Conservation (phyloP, 2,113 vertebrate genomes). For the Meles meles region DNA sequence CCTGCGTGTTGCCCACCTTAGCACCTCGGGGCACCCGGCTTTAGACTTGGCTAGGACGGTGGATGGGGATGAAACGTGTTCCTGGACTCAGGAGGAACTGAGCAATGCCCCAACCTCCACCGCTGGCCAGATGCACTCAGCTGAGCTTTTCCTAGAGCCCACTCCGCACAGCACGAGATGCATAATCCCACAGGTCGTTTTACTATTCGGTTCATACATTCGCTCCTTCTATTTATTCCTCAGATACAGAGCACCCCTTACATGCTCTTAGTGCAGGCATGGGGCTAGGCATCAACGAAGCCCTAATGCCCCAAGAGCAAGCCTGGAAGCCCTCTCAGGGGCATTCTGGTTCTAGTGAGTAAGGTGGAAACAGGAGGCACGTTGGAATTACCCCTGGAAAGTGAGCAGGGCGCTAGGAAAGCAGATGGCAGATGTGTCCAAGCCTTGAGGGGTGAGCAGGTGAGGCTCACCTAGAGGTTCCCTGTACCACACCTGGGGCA, state of each 20-base stretch:
- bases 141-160: not conserved
- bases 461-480: not conserved
- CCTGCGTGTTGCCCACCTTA: not conserved
- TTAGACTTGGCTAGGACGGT: not conserved
- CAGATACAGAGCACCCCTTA: not conserved
- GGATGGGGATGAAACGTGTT: not conserved
- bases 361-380: not conserved
- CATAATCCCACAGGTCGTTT: not conserved
- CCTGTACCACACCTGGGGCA: not conserved
- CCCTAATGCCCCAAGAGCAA: not conserved
- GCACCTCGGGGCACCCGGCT: not conserved
- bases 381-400: not conserved
- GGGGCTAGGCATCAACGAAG: not conserved
- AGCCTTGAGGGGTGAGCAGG: not conserved
- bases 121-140: not conserved
- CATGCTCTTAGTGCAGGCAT: not conserved
- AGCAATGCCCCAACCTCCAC: not conserved
- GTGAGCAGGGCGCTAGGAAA: not conserved
- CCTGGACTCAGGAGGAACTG: not conserved
- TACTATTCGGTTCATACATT: not conserved
- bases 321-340: not conserved
- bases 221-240: not conserved
- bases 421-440: not conserved
- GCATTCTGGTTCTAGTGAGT: not conserved
- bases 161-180: accelerated